A percentile compares a stretch with the other conserved stretches of the same genome.
phyloP scores from a whole-genome alignment of 2,113 vertebrate species.

The Macrotus californicus region DNA sequence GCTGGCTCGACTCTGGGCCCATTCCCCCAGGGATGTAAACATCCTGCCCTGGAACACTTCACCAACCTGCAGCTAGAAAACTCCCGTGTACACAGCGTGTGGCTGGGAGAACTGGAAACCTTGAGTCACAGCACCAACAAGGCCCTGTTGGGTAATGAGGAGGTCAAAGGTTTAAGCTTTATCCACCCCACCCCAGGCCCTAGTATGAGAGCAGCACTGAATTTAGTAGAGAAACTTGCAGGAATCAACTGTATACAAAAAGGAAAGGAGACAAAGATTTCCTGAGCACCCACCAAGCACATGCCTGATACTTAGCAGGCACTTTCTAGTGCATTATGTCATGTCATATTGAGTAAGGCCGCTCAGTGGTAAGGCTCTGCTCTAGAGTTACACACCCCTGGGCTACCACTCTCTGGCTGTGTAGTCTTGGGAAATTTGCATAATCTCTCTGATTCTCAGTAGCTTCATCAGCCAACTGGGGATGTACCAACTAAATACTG shows the following conservation, averaged over 20 bases:
- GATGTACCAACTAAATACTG: neutral
- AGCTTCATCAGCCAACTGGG: neutral
- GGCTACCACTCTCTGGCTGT: too few species aligned
- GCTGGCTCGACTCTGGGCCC: constrained; percentile 55
- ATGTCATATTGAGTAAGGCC: neutral
- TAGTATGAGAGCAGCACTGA: accelerated
- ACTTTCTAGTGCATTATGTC: neutral
- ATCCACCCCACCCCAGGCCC: neutral
- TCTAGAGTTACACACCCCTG: neutral
- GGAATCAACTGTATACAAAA: neutral
- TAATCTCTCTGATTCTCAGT: neutral
- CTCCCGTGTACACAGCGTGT: neutral
- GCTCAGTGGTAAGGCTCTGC: neutral
- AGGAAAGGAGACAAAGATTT: neutral
- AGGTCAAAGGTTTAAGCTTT: neutral
- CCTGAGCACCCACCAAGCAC: neutral
- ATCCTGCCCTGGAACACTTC: constrained; percentile 62
- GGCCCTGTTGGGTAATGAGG: neutral
- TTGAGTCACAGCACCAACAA: neutral
- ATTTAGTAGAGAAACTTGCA: neutral
- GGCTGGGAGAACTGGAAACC: constrained; percentile 8
- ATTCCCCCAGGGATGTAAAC: constrained; percentile 62
- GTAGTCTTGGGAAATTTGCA: neutral
- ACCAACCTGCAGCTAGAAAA: constrained; percentile 59
- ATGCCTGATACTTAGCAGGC: accelerated